phyloP scores from a whole-genome alignment of 2,113 vertebrate genomes.

The Turdus rufiventris region DNA sequence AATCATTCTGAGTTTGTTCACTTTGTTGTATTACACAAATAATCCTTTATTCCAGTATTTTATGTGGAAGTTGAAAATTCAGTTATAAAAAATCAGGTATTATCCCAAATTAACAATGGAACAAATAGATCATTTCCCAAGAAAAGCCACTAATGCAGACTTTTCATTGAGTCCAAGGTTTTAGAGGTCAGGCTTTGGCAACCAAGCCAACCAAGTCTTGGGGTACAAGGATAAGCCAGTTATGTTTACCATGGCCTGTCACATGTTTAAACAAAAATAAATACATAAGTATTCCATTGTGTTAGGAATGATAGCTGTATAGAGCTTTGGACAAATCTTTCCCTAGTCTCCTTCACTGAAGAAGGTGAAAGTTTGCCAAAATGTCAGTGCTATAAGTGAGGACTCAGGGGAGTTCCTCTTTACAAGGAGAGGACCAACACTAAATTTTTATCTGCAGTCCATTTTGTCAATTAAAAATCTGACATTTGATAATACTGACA shows the following conservation, averaged over 20 bases:
- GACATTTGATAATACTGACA: neutral
- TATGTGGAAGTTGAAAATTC: neutral
- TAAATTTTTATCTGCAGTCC: neutral
- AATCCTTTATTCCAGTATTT: neutral
- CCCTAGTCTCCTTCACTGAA: neutral
- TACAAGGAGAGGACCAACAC: neutral
- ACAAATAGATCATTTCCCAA: neutral
- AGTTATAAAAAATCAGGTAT: neutral
- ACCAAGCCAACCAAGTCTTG: neutral
- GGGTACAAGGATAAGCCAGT: neutral
- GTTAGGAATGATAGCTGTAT: neutral
- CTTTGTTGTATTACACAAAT: neutral
- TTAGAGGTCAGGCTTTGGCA: neutral
- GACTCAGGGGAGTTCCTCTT: neutral
- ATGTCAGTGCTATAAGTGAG: neutral
- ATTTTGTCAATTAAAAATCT: neutral
- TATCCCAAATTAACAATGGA: neutral
- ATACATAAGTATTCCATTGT: neutral
- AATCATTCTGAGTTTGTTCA: neutral
- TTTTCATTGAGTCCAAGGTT: neutral
- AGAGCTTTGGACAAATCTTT: neutral
- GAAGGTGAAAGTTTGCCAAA: neutral
- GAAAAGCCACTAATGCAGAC: neutral
- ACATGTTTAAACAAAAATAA: neutral
- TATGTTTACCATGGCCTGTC: neutral